Percentiles rank a stretch among this genome's conserved stretches.
Conservation (phyloP, 2,113 vertebrate genomes). For the Myanophis thanlyinensis region DNA sequence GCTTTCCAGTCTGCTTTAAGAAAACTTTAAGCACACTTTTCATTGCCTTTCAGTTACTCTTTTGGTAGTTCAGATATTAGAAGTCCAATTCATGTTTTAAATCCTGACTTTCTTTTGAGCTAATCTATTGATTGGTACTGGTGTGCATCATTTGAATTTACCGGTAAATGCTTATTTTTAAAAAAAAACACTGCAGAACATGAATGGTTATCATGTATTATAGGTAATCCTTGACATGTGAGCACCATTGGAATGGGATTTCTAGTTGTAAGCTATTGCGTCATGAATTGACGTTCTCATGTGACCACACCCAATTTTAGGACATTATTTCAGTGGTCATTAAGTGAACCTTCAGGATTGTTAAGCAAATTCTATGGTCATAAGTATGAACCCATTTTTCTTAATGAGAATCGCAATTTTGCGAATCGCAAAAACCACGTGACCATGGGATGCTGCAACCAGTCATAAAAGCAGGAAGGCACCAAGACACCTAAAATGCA, state of each 20-base stretch:
- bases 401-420: not conserved
- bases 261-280: not conserved
- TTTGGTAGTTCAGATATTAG: not conserved
- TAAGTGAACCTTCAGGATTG: not conserved
- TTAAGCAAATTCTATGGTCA: not conserved
- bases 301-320: not conserved
- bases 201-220: not conserved
- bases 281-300: not conserved
- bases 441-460: not conserved
- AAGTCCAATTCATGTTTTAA: not conserved
- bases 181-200: not conserved
- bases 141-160: not conserved
- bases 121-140: not conserved
- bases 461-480: not conserved
- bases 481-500: not conserved
- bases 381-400: not conserved
- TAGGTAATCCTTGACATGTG: not conserved
- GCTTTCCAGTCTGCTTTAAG: not conserved
- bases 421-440: not conserved
- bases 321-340: not conserved
- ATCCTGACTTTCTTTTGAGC: not conserved
- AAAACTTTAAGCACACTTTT: not conserved
- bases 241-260: not conserved
- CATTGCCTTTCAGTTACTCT: not conserved
- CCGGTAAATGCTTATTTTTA: not conserved